Evolutionary conservation across 2,888 invertebrate genomes (phyloP).

Genomic region (Dermolepida albohirtum): DNA sequence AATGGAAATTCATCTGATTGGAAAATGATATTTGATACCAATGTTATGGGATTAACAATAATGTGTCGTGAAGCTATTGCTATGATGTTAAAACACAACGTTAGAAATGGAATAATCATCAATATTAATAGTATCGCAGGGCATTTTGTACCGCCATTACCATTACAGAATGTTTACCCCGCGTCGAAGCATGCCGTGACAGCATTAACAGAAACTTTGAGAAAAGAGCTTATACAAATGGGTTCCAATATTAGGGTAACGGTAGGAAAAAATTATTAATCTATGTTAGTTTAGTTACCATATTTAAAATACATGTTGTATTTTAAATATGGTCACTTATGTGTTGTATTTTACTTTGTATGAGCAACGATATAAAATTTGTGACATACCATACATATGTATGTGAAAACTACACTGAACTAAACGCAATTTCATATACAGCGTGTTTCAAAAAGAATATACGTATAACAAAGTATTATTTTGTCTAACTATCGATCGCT

Average conservation of each 20-base stretch:
- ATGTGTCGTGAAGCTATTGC: slow-evolving; percentile 38
- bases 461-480: too few relatives aligned
- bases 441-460: too few relatives aligned
- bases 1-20: slow-evolving; percentile 32
- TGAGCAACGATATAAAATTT: too few relatives aligned
- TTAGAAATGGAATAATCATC: slow-evolving; percentile 31
- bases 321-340: too few relatives aligned
- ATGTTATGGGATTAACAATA: slow-evolving; percentile 39
- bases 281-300: too few relatives aligned
- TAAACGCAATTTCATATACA: too few relatives aligned
- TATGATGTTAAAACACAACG: slow-evolving; percentile 31
- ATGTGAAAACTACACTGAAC: too few relatives aligned
- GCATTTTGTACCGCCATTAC: slow-evolving; percentile 41
- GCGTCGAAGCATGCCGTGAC: slow-evolving; percentile 43
- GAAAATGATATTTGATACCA: slow-evolving; percentile 39
- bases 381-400: too few relatives aligned
- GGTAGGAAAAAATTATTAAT: slow-evolving; percentile 28
- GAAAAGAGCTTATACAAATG: slow-evolving; percentile 37
- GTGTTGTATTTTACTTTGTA: too few relatives aligned
- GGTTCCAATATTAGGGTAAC: slow-evolving; percentile 39
- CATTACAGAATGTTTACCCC: slow-evolving; percentile 42
- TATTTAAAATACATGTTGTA: too few relatives aligned
- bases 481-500: too few relatives aligned
- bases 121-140: slow-evolving; percentile 42
- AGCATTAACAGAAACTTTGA: slow-evolving; percentile 39